Conservation (phyloP, 2,797 vertebrate genomes). For the Spatula clypeata region DNA sequence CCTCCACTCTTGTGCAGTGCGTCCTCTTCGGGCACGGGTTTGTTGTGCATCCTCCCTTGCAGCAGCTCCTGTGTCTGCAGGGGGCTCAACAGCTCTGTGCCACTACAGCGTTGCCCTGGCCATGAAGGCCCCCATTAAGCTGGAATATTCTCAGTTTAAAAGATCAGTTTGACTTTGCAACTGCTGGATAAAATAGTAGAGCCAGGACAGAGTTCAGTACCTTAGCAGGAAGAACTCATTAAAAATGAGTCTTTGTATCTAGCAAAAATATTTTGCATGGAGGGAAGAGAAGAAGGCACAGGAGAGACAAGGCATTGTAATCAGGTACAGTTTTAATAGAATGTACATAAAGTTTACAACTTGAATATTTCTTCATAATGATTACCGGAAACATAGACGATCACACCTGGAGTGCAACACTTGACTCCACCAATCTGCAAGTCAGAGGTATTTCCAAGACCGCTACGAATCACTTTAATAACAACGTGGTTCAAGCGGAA, state of each 20-base stretch:
- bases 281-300: neutral
- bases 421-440: slow-evolving; percentile 27
- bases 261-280: accelerated
- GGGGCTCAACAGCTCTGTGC: neutral
- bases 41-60: accelerated
- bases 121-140: neutral
- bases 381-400: slow-evolving; percentile 58
- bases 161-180: neutral
- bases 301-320: neutral
- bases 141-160: neutral
- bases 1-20: accelerated
- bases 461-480: neutral
- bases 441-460: slow-evolving; percentile 58
- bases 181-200: neutral
- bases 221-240: neutral
- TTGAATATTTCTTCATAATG: slow-evolving; percentile 72
- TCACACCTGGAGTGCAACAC: slow-evolving; percentile 59
- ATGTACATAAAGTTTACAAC: slow-evolving; percentile 77
- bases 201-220: neutral
- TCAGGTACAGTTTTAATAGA: slow-evolving; percentile 82
- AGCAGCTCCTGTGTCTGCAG: neutral
- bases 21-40: accelerated
- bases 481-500: neutral
- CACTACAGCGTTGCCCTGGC: accelerated
- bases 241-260: neutral